Percentiles rank a stretch among this genome's conserved stretches.
Conservation (phyloP, 2,113 vertebrate species). For the Notechis scutatus region DNA sequence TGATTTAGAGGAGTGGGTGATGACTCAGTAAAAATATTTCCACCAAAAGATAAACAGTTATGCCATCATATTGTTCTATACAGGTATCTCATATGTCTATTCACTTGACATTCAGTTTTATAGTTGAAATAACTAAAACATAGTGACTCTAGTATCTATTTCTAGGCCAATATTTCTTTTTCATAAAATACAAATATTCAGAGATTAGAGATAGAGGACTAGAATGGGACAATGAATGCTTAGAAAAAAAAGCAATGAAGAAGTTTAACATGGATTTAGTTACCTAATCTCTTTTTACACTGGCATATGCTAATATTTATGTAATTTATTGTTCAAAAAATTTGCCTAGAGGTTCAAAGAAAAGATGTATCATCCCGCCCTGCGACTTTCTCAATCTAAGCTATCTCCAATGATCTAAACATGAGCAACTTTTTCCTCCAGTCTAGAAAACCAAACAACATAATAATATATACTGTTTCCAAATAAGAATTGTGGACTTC, state of each 20-base stretch:
- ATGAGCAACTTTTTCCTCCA: constrained; percentile 48
- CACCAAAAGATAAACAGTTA: constrained; percentile 26
- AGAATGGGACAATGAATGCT: constrained; percentile 5
- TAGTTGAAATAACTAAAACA: constrained; percentile 19
- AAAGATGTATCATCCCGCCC: constrained; percentile 68
- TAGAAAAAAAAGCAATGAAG: constrained; percentile 42
- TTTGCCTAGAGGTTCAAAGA: constrained; percentile 66
- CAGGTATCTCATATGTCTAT: neutral
- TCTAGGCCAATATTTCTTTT: constrained; percentile 53
- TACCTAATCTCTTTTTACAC: constrained; percentile 68
- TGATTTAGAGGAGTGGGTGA: neutral
- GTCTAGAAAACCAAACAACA: constrained; percentile 39
- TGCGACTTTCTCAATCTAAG: constrained; percentile 56
- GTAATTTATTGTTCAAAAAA: constrained; percentile 72
- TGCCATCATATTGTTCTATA: constrained; percentile 10
- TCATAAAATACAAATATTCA: constrained; percentile 38
- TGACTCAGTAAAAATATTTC: constrained; percentile 16
- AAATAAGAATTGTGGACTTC: constrained; percentile 53
- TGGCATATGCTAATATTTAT: constrained; percentile 65
- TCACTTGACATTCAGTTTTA: neutral
- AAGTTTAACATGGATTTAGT: constrained; percentile 58
- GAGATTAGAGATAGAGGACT: constrained; percentile 21
- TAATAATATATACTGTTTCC: constrained; percentile 35
- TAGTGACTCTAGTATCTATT: neutral
- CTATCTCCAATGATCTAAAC: constrained; percentile 48